Percentiles rank a stretch among this genome's conserved stretches.
Evolutionary conservation across 2,113 vertebrate species (phyloP).

Genomic region (Cololabis saira): DNA sequence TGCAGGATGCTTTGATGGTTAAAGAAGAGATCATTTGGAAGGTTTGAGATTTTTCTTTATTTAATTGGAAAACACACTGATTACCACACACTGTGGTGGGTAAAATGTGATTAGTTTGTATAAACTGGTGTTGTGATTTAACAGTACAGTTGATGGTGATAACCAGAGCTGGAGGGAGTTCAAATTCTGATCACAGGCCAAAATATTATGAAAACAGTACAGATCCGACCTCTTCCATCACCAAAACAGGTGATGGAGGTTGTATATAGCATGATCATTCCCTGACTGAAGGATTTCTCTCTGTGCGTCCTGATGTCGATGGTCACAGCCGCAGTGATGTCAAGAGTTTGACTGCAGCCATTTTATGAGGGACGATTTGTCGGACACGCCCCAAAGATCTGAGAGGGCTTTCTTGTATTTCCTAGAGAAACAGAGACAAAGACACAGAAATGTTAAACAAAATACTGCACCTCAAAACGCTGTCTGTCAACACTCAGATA

Average conservation of each 20-base stretch:
- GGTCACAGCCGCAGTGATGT: constrained; percentile 6
- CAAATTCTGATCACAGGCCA: constrained; percentile 4
- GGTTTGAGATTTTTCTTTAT: neutral
- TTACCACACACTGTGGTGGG: neutral
- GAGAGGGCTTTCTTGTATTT: constrained; percentile 73
- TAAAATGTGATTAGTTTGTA: constrained; percentile 4
- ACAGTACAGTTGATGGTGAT: constrained; percentile 25
- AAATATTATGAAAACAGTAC: neutral
- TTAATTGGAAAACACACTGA: constrained; percentile 22
- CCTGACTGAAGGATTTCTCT: neutral
- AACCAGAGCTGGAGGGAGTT: constrained; percentile 13
- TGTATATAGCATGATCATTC: neutral
- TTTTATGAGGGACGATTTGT: constrained; percentile 70
- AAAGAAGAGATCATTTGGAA: neutral
- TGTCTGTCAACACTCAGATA: too few species aligned
- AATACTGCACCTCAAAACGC: neutral
- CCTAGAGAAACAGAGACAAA: constrained; percentile 57
- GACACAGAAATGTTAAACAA: constrained; percentile 1
- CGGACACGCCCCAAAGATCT: constrained; percentile 75
- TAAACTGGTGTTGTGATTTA: neutral
- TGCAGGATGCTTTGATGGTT: too few species aligned
- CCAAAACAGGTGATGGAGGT: neutral
- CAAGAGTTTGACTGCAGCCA: constrained; percentile 72
- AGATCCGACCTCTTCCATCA: neutral
- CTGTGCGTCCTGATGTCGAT: neutral